Evolutionary conservation across 2,797 vertebrate genomes (phyloP), one percentile per base, ranked within the genome.

Genomic region (Labroides dimidiatus): DNA sequence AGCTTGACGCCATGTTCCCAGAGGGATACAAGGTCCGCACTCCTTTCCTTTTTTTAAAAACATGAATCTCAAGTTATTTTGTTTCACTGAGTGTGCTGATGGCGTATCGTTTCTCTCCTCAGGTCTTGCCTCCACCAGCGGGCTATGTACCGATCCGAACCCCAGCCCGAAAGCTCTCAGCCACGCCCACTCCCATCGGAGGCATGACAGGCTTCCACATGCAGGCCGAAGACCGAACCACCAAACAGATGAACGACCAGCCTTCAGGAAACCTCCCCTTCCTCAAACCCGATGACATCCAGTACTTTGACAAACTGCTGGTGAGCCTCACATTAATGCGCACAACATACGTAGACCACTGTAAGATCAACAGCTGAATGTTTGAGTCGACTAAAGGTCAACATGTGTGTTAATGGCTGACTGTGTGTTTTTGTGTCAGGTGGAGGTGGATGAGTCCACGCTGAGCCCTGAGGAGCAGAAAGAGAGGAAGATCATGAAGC

Each of bases 121-220:
- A 99, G 98, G 97, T 99, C 41, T 93, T 99, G 42, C 97, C 98
- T 0, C 98, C 98, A 43, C 98, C 98, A 45, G 98, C 98, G 33
- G 98, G 98, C 8, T 99, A 99, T 0, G 98, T 99, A 21, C 98
- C 97, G 7, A 99, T 99, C 87, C 96, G 98, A 17, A 99, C 98
- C 20, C 98, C 98, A 2, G 98, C 98, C 45, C 96, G 98, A 12
- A 99, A 99, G 62, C 93, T 99, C 62, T 96, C 97, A 0, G 98
- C 98, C 17, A 99, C 98, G 0, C 98, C 98, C 16, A 99, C 98
- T 0, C 98, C 98, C 1, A 92, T 99, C 36, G 97, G 97, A 0
- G 98, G 98, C 8, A 96, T 99, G 96, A 99, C 98, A 0, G 98
- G 98, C 13, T 99, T 99, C 93, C 98, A 99, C 91, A 99, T 99